Conservation (phyloP, 2,888 invertebrate species). For the Nebria salina region DNA sequence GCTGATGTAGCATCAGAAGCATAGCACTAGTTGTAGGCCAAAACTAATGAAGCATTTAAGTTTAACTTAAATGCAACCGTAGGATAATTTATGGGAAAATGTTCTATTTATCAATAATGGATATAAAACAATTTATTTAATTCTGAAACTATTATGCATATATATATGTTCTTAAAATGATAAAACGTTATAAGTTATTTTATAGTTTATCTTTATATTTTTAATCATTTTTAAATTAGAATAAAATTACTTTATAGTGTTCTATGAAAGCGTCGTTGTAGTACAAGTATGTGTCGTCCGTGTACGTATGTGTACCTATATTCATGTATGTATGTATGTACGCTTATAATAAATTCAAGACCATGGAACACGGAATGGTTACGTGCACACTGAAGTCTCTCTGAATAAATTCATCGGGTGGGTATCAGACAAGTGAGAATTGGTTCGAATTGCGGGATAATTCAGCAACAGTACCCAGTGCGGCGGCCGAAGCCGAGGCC, state of each 20-base stretch:
- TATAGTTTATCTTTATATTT: too few species aligned
- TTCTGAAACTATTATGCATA: too few species aligned
- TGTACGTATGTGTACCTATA: background rate
- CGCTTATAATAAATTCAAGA: conserved; percentile 33
- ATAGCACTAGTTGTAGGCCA: background rate
- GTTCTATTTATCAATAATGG: too few species aligned
- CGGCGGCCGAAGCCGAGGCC: conserved; percentile 46
- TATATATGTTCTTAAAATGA: too few species aligned
- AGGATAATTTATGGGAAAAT: too few species aligned
- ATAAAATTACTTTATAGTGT: background rate
- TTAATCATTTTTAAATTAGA: background rate
- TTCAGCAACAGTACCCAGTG: conserved; percentile 53
- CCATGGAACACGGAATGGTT: conserved; percentile 14
- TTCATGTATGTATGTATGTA: background rate
- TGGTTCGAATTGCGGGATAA: conserved; percentile 55
- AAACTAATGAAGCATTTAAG: too few species aligned
- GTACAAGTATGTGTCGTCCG: background rate
- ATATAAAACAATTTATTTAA: too few species aligned
- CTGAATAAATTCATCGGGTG: conserved; percentile 48
- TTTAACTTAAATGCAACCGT: too few species aligned
- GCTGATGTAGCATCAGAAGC: background rate
- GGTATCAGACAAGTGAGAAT: conserved; percentile 49
- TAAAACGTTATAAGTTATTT: too few species aligned
- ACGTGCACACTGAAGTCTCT: conserved; percentile 30
- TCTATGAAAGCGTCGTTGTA: background rate